Evolutionary conservation across 2,797 vertebrate genomes (phyloP), one percentile per base, ranked within the genome.

Genomic region (Botia almorhae): DNA sequence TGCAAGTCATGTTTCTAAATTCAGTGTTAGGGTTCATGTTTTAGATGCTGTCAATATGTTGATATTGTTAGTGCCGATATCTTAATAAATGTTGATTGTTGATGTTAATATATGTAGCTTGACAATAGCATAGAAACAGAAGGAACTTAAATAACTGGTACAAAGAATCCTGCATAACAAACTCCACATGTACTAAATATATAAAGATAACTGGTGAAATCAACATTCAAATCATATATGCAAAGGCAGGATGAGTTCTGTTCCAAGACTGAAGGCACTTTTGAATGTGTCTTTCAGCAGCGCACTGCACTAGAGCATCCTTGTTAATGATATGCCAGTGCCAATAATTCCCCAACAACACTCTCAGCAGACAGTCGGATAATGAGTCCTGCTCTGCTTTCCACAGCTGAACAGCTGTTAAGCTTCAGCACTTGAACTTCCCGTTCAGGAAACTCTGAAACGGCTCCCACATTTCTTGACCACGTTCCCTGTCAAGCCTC

Each of bases 311-410:
- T 74, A 39, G 65, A 80, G 78, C 63, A 60, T 80, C 39, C 63
- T 74, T 80, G 78, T 80, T 74, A 80, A 74, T 80, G 70, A 74
- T 74, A 80, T 80, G 69, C 77, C 77, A 80, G 43, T 74, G 71
- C 70, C 71, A 74, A 68, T 80, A 74, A 80, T 80, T 80, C 78
- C 71, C 70, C 70, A 68, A 74, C 78, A 74, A 80, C 36, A 19
- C 50, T 80, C 61, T 80, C 69, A 4, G 69, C 36, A 80, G 78
- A 80, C 70, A 80, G 78, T 80, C 23, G 61, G 78, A 67, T 80
- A 80, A 80, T 74, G 78, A 80, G 78, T 68, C 61, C 8, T 58
- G 63, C 70, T 58, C 63, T 74, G 71, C 39, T 29, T 74, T 80
- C 50, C 36, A 69, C 51, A 50, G 60, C 65, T 29, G 63, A 68